Evolutionary conservation across 2,113 vertebrate species (phyloP), one percentile per base, ranked within the genome.

Genomic region (Onychostruthus taczanowskii): DNA sequence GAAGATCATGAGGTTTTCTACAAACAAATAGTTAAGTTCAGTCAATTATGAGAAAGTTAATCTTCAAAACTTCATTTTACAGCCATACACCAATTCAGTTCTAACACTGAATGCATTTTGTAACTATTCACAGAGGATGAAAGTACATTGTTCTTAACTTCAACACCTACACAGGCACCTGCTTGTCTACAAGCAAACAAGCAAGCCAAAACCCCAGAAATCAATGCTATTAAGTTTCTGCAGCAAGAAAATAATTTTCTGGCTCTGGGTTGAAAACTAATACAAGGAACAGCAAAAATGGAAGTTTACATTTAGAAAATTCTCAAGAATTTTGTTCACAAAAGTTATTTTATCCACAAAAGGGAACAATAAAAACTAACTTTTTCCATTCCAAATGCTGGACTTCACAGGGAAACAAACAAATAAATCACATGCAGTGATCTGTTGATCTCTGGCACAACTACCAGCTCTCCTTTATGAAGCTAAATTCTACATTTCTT

Each of bases 1-100:
- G 99, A 44, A 99, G 98, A 72, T 98, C 96, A 4, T 96, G 97
- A 1, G 98, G 97, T 84, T 98, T 98, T 88, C 99, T 99, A 90
- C 4, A 66, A 95, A 88, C 7, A 70, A 80, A 46, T 52, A 43
- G 39, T 43, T 50, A 77, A 3, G 2, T 78, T 84, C 4, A 5
- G 66, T 86, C 18, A 88, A 35, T 37, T 64, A 18, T 19, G 20
- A 78, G 14, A 58, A 90, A 58, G 17, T 16, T 41, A 22, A 73
- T 62, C 28, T 52, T 84, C 27, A 89, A 49, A 94, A 72, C 28
- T 77, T 69, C 31, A 50, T 74, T 79, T 89, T 78, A 83, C 8
- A 86, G 66, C 19, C 35, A 61, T 22, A 69, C 4, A 16, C 7
- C n/a, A 62, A 44, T 59, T 13, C n/a, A 20, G 26, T 43, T 66